These are phyloP conservation scores for Macrotrachela quadricornifera DNA, from an alignment of 1,140 invertebrate genomes.

Conservation along the genomic window DNA sequence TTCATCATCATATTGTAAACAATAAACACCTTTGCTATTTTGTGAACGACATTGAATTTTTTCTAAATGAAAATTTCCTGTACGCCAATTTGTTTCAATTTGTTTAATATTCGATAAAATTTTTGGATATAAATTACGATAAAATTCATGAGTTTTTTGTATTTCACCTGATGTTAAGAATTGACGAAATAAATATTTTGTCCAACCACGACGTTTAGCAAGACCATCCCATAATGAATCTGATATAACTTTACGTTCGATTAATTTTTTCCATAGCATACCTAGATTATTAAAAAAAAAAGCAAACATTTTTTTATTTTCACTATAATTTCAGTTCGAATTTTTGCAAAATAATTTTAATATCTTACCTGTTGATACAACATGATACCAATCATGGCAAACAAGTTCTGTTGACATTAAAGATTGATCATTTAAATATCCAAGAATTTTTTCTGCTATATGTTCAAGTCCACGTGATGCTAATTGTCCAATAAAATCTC, in stretches of 20 bases:
- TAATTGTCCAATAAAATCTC: conserved; percentile 89
- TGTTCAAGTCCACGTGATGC: conserved; percentile 93
- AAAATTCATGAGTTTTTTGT: conserved; percentile 9
- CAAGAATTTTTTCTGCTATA: conserved; percentile 89
- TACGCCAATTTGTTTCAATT: conserved; percentile 94
- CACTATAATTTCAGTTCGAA: too few relatives aligned
- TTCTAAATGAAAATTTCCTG: conserved; percentile 77
- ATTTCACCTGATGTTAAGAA: background rate
- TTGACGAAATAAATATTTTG: conserved; percentile 16
- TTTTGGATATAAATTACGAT: conserved; percentile 4
- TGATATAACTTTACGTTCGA: conserved; percentile 41
- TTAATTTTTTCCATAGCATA: conserved; percentile 43
- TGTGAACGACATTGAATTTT: conserved; percentile 94
- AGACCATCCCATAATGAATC: conserved; percentile 86
- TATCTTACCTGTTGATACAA: conserved; percentile 64
- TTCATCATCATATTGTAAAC: conserved; percentile 91
- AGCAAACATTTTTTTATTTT: too few relatives aligned
- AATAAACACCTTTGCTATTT: conserved; percentile 83
- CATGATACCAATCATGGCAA: conserved; percentile 87
- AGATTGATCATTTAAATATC: conserved; percentile 82
- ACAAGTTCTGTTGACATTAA: conserved; percentile 78
- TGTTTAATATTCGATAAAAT: conserved; percentile 37
- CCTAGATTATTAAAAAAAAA: too few relatives aligned
- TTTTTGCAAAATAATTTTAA: too few relatives aligned
- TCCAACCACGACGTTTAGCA: conserved; percentile 83